phyloP scores from a whole-genome alignment of 1,140 invertebrate genomes.

The Trachelipus rathkii region DNA sequence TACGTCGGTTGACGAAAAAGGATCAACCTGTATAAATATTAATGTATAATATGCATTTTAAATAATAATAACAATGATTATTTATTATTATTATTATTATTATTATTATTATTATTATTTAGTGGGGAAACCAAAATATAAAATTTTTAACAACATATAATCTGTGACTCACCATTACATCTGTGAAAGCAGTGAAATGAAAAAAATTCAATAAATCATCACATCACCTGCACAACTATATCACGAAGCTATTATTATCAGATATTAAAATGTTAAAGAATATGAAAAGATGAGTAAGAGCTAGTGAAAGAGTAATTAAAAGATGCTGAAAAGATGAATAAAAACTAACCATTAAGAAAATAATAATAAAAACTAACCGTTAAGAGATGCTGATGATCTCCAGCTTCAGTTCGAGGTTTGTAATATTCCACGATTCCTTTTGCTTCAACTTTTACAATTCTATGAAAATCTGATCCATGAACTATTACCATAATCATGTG shows the following conservation, averaged over 20 bases:
- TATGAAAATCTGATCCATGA: constrained; percentile 53
- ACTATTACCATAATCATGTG: constrained; percentile 52
- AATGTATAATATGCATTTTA: background rate
- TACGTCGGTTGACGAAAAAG: constrained; percentile 48
- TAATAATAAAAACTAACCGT: constrained; percentile 51
- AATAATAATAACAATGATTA: constrained; percentile 12
- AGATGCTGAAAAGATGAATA: too few relatives aligned
- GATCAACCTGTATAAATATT: constrained; percentile 43
- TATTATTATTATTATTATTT: too few relatives aligned
- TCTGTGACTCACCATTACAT: too few relatives aligned
- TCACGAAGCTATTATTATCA: too few relatives aligned
- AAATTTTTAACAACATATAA: too few relatives aligned
- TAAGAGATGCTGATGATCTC: constrained; percentile 55
- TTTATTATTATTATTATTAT: background rate
- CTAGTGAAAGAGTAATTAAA: too few relatives aligned
- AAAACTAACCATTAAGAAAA: constrained; percentile 53
- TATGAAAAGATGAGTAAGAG: too few relatives aligned
- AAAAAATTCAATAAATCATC: too few relatives aligned
- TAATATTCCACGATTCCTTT: constrained; percentile 57
- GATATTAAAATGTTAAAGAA: too few relatives aligned
- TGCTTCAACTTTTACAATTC: constrained; percentile 58
- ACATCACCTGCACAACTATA: too few relatives aligned
- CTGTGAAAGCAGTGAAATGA: too few relatives aligned
- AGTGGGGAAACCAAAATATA: too few relatives aligned
- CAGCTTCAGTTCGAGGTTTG: constrained; percentile 49